Evolutionary conservation across 2,888 invertebrate genomes (phyloP), one percentile per base, ranked within the genome.

Genomic region (Eulithis prunata): DNA sequence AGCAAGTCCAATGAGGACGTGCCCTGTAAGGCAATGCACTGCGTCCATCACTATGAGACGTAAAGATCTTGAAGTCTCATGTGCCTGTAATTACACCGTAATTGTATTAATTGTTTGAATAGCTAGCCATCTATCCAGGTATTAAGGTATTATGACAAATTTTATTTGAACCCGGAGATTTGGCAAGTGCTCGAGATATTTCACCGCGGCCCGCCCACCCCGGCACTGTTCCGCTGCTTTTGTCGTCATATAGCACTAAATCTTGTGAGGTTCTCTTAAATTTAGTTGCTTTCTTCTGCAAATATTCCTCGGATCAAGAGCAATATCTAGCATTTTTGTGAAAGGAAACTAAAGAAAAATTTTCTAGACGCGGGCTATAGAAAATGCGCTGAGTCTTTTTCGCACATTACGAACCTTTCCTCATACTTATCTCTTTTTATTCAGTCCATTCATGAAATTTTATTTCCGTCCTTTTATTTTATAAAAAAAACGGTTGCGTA

Each of bases 231-330:
- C 73, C 75, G 74, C 85, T 87, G 88, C 83, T 79, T 83, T 86
- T 87, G 87, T 86, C 85, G 79, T 85, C 85, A 84, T 81, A 83
- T 75, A 84, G 80, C 87, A 82, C 82, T 89, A 88, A 89, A 88
- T 89, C 87, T 87, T 84, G 74, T 81, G 73, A 79, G 81, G 80
- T 82, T 80, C 82, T 80, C 82, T 81, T 81, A 83, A 82, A 82
- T 85, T 83, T 80, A 82, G 81, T 83, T 81, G 83, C 84, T 83
- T 85, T 85, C 85, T 84, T 81, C 81, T 61, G 69, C 41, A 59
- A 71, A 72, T 71, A 66, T 61, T 65, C 47, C 46, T 58, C 43
- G 55, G 32, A 69, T 68, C 62, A 57, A 59, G 55, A 59, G 8
- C 41, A 66, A 60, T 49, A 66, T 68, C 64, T 61, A 47, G 57